phyloP scores from a whole-genome alignment of 2,888 invertebrate genomes.

The Eumacrocentrus americanus region DNA sequence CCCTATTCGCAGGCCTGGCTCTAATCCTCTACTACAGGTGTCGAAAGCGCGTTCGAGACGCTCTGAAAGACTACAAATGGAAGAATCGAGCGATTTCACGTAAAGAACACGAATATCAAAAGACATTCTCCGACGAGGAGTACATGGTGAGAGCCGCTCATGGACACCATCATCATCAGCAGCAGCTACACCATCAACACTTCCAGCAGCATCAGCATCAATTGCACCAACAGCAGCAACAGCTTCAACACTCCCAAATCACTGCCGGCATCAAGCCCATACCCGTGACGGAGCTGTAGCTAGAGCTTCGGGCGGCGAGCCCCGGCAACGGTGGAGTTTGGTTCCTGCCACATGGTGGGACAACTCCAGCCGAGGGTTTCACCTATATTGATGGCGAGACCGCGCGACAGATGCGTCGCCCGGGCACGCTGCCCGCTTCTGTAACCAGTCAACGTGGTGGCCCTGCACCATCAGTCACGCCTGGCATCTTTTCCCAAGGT shows the following conservation, averaged over 20 bases:
- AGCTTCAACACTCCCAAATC: slow-evolving; percentile 50
- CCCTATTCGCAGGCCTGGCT: slow-evolving; percentile 73
- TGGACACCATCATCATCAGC: slow-evolving; percentile 64
- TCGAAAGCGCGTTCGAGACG: slow-evolving; percentile 79
- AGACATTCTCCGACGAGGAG: slow-evolving; percentile 88
- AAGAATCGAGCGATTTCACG: slow-evolving; percentile 74
- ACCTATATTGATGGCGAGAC: slow-evolving; percentile 76
- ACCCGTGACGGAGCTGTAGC: slow-evolving; percentile 93
- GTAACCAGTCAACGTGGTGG: background rate
- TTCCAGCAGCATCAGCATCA: slow-evolving; percentile 54
- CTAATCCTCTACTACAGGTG: slow-evolving; percentile 77
- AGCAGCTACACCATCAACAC: slow-evolving; percentile 53
- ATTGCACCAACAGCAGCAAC: slow-evolving; percentile 61
- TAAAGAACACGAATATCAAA: slow-evolving; percentile 88
- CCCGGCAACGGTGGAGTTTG: slow-evolving; percentile 72
- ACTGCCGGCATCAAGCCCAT: slow-evolving; percentile 69
- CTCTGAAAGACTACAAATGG: slow-evolving; percentile 83
- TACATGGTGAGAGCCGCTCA: slow-evolving; percentile 74
- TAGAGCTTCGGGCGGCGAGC: slow-evolving; percentile 90
- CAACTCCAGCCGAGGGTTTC: slow-evolving; percentile 76
- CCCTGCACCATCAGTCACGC: background rate
- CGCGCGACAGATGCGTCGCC: slow-evolving; percentile 65
- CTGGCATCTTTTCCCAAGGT: slow-evolving; percentile 29
- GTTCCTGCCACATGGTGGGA: slow-evolving; percentile 70
- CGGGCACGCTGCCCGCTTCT: slow-evolving; percentile 57